A percentile compares a stretch with the other conserved stretches of the same genome.
phyloP scores from a whole-genome alignment of 2,797 vertebrate genomes.

The Anisognathus igniventris region DNA sequence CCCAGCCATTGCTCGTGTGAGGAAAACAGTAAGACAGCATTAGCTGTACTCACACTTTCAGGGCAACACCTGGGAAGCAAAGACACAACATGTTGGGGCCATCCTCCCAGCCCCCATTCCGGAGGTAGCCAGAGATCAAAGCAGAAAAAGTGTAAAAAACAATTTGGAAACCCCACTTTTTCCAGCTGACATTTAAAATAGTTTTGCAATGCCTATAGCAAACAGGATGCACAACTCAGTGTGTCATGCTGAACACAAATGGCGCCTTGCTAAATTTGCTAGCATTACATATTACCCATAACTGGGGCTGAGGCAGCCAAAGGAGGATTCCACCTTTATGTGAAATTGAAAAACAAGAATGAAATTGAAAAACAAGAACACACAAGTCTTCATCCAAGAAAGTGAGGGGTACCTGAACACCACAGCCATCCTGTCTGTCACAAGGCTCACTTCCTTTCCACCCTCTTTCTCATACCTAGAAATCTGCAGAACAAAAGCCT shows the following conservation, averaged over 20 bases:
- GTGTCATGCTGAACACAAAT: background rate
- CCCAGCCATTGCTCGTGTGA: fast-evolving
- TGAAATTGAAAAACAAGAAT: background rate
- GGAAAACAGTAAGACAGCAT: background rate
- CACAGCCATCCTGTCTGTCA: background rate
- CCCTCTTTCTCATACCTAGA: background rate
- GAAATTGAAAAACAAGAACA: background rate
- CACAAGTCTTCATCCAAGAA: background rate
- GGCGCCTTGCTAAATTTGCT: background rate
- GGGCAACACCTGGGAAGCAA: background rate
- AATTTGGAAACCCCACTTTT: background rate
- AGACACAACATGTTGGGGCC: background rate
- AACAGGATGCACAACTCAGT: background rate
- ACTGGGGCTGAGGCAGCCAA: background rate
- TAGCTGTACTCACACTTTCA: background rate
- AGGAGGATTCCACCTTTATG: background rate
- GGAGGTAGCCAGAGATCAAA: background rate
- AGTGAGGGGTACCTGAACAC: background rate
- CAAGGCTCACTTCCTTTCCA: background rate
- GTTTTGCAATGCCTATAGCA: background rate
- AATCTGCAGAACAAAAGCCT: background rate
- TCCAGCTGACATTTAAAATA: background rate
- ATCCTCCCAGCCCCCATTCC: background rate
- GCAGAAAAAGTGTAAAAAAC: background rate
- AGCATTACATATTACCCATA: background rate